Evolutionary conservation across 2,888 invertebrate species (phyloP).

Genomic region (Malacosoma neustria): DNA sequence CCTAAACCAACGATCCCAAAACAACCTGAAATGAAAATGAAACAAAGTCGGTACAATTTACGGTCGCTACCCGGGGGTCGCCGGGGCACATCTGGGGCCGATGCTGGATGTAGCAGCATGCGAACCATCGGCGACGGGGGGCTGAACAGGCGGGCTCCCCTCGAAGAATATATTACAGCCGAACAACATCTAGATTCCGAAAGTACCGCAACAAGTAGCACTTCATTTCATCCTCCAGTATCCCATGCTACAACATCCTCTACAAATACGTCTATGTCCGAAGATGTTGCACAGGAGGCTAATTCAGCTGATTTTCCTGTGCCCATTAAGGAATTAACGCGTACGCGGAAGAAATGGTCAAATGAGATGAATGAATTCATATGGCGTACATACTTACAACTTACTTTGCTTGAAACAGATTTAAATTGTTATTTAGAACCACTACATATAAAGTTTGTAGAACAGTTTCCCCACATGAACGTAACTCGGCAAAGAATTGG

Average conservation of each 20-base stretch:
- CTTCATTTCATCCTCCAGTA: background rate
- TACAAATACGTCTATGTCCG: background rate
- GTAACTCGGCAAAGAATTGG: slow-evolving; percentile 7
- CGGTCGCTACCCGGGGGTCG: background rate
- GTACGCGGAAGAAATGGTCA: no score
- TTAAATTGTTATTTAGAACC: slow-evolving; percentile 6
- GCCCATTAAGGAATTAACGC: background rate
- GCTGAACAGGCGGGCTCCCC: no score
- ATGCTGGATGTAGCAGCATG: no score
- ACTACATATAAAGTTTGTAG: slow-evolving; percentile 1
- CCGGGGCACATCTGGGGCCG: no score
- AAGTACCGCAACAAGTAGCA: no score
- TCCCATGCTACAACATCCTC: background rate
- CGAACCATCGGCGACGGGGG: no score
- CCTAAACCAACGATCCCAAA: background rate
- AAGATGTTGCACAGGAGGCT: background rate
- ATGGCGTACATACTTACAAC: slow-evolving; percentile 6
- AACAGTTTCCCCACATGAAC: slow-evolving; percentile 3
- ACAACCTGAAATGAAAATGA: background rate
- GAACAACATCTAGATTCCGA: no score
- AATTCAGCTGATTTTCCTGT: background rate
- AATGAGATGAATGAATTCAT: slow-evolving; percentile 8
- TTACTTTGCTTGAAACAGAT: slow-evolving; percentile 5
- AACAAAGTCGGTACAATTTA: background rate
- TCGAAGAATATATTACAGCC: no score